These are phyloP conservation scores for Brienomyrus brachyistius DNA, from an alignment of 2,113 vertebrate species.

Conservation along the genomic window DNA sequence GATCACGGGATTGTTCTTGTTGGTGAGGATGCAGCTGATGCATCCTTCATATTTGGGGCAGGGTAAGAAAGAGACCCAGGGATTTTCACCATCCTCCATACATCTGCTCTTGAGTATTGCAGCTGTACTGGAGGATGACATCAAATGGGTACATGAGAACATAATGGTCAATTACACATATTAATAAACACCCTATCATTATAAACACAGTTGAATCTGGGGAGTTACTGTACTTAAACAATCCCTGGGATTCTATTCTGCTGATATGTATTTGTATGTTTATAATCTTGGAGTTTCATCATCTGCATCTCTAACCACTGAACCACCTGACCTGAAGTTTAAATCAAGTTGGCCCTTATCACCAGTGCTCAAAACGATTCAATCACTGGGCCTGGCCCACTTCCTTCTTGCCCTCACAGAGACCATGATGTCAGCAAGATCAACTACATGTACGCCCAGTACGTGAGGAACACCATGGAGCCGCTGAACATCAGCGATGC, in stretches of 20 bases:
- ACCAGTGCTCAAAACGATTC: not conserved
- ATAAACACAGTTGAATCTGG: not conserved
- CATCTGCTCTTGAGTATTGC: not conserved
- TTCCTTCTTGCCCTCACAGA: slow-evolving; percentile 52
- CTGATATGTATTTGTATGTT: not conserved
- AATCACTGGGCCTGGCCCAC: not conserved
- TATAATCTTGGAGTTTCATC: not conserved
- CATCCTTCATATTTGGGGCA: not conserved
- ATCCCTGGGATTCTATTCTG: not conserved
- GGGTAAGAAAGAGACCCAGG: not conserved
- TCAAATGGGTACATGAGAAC: not conserved
- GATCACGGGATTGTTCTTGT: not conserved
- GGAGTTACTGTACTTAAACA: not conserved
- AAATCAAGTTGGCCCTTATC: not conserved
- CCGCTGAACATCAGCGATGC: slow-evolving; percentile 84
- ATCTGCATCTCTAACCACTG: not conserved
- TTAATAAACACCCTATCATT: not conserved
- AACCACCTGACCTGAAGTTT: not conserved
- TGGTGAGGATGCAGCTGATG: not conserved
- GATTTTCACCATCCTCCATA: not conserved
- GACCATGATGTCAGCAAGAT: slow-evolving; percentile 75
- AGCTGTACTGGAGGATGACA: not conserved
- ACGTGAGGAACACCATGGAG: slow-evolving; percentile 85
- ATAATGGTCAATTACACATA: not conserved
- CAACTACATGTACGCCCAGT: slow-evolving; percentile 96